Evolutionary conservation across 1,140 invertebrate species (phyloP).

Genomic region (Anthonomus grandis): DNA sequence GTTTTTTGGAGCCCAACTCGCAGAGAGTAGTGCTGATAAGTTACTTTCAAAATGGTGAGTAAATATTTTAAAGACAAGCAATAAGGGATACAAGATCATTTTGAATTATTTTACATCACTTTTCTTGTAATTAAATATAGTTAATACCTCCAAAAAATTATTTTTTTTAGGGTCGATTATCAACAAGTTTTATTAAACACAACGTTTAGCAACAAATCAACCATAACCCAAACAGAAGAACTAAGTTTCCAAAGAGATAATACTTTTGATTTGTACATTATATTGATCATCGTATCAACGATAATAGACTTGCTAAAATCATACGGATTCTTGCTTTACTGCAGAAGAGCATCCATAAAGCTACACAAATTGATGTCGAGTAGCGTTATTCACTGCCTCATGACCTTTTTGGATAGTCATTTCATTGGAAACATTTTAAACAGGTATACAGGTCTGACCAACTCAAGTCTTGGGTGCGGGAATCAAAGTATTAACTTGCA

Average conservation of each 20-base stretch:
- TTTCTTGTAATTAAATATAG: too few relatives aligned
- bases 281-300: slow-evolving; percentile 13
- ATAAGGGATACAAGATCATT: too few relatives aligned
- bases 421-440: slow-evolving; percentile 57
- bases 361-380: slow-evolving; percentile 66
- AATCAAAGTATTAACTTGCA: too few relatives aligned
- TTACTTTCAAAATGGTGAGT: slow-evolving; percentile 26
- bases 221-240: background rate
- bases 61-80: background rate
- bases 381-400: slow-evolving; percentile 58
- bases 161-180: slow-evolving; percentile 25
- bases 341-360: slow-evolving; percentile 60
- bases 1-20: slow-evolving; percentile 12
- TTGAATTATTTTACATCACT: too few relatives aligned
- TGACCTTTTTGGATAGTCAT: slow-evolving; percentile 64
- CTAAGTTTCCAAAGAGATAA: background rate
- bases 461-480: background rate
- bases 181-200: slow-evolving; percentile 11
- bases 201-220: background rate
- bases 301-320: slow-evolving; percentile 36
- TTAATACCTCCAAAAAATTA: background rate
- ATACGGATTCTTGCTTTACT: slow-evolving; percentile 52
- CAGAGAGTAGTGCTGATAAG: slow-evolving; percentile 22
- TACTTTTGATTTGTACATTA: slow-evolving; percentile 23
- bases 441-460: slow-evolving; percentile 24